These are phyloP conservation scores for Sinocyclocheilus grahami DNA, from an alignment of 2,113 vertebrate species.

Conservation along the genomic window DNA sequence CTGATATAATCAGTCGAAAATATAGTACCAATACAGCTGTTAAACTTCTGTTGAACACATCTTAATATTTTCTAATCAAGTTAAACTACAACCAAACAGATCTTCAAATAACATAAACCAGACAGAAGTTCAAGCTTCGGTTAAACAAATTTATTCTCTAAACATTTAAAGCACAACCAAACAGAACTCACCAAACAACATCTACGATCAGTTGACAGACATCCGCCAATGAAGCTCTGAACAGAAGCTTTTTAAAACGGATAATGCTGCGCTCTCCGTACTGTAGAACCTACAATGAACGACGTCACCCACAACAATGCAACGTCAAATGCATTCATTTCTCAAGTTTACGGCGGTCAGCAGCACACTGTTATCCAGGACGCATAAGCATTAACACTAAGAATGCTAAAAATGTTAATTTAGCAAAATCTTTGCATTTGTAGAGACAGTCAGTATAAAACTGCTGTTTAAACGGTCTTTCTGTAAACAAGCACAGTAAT, in stretches of 20 bases:
- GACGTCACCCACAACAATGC: background rate
- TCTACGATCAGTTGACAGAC: background rate
- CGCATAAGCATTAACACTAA: background rate
- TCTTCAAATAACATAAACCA: background rate
- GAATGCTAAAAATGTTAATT: background rate
- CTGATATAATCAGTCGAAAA: background rate
- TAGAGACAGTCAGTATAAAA: background rate
- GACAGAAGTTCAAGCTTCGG: too few species aligned
- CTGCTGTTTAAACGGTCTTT: background rate
- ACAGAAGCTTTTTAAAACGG: background rate
- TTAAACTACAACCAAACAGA: background rate
- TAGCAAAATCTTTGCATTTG: too few species aligned
- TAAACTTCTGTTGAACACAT: background rate
- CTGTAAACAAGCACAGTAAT: background rate
- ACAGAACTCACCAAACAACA: background rate
- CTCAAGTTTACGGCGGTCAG: slow-evolving; percentile 1
- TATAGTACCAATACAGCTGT: background rate
- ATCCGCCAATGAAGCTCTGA: background rate
- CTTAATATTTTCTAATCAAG: background rate
- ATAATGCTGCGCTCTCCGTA: background rate
- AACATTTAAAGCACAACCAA: background rate
- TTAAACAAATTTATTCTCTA: background rate
- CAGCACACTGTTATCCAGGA: background rate
- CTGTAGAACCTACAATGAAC: background rate
- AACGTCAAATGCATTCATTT: background rate